Base-by-base conservation (phyloP, 1,140 invertebrate genomes). In the Drosophila tropicalis region DNA sequence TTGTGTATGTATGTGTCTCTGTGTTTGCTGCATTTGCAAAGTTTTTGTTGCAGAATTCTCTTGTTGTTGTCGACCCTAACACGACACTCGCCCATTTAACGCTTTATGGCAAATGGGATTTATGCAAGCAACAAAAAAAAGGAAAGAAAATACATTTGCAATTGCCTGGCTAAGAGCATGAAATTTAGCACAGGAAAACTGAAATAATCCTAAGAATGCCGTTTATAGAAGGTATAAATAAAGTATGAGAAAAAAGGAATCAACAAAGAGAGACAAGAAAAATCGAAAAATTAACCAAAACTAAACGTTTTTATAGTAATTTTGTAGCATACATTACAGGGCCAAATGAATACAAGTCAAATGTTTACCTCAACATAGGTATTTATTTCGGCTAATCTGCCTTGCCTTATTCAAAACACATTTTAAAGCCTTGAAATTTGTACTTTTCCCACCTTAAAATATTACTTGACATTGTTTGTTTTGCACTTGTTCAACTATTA, bases 131-230 rank as follows among this genome's bases (percentile, higher is more conserved):
- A 76, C 34, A 9, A 36, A 36, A 36, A 39, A 12, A 39, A 39
- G 12, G 12, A 13, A 39, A 13, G 3, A 39, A 13, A 78, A 68
- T 67, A 63, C 70, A 78, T 68, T 82, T 75, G 67, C 74, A 74
- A 67, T 81, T 72, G 82, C 82, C 81, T 86, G 68, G 76, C 72
- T 70, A 81, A 74, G 64, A 62, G 39, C 39, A 39, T 54, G 71
- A 65, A 75, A 86, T 85, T 81, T 75, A 74, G 74, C 74, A 62
- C 82, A 71, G 79, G 83, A 82, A 76, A 68, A 82, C 56, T 70
- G 36, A 66, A 79, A 79, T 70, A 82, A 68, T 76, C 67, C 62
- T 68, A 57, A 62, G 41, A 41, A 41, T 44, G 39, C 12, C 44
- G 22, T 62, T 62, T 62, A 39, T 25, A 25, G 13, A 22, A 39